Base-by-base conservation (phyloP, 1,140 invertebrate genomes). In the Lanistes nyassanus region DNA sequence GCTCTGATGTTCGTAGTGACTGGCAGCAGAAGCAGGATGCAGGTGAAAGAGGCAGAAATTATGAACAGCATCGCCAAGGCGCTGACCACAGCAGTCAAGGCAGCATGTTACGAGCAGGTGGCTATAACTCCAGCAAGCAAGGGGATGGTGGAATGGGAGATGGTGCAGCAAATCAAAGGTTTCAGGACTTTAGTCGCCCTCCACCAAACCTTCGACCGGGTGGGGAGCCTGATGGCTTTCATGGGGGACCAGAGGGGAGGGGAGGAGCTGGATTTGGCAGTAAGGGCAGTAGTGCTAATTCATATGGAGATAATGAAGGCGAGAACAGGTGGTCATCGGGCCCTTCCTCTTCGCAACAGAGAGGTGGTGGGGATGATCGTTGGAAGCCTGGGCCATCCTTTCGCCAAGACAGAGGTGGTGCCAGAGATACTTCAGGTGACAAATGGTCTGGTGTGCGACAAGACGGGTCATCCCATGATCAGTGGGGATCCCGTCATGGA, bases 21-120 rank as follows among this genome's bases (percentile, higher is more conserved):
- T 75, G 76, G 74, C 66, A 76, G 55, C 73, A 75, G 60, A 37
- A 55, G n/a, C 75, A 70, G 42, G 75, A 55, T 26, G 66, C 73
- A 1, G 53, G 74, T n/a, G 66, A 74, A n/a, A 60, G 74, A 51
- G 62, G 66, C 42, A 75, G 62, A 53, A 51, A 62, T 47, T 75
- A 55, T 42, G 36, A 75, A 11, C 42, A 67, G 29, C 53, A 62
- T 42, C 21, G 64, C 19, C 29, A 42, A 36, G 64, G 55, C 42
- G 53, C n/a, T 31, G 53, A 51, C 39, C 60, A 64, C 21, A 34
- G 55, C 3, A 36, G 51, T 29, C 69, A 65, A 66, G 62, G 70
- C 13, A 64, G 56, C n/a, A 37, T 34, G 16, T 77, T 70, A 39
- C 65, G 70, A 39, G 37, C 34, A 2, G 65, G 74, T 39, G 51